A percentile compares a stretch with the other conserved stretches of the same genome.
Conservation (phyloP, 1,140 invertebrate species). For the Anastrepha obliqua region DNA sequence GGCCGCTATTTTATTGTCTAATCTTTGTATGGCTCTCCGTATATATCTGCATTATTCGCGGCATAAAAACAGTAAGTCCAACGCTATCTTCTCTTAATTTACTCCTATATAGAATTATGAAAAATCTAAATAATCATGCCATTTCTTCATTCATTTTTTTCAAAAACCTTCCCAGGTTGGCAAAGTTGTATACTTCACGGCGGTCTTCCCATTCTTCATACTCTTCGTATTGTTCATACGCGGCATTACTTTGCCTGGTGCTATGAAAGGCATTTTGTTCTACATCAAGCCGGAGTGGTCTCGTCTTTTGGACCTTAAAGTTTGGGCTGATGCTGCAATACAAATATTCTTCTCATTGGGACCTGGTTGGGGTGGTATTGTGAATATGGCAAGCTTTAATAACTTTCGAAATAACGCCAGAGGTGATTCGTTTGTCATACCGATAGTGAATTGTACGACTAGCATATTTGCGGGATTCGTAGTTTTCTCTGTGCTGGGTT, state of each 20-base stretch:
- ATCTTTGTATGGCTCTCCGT: conserved; percentile 85
- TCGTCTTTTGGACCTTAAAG: conserved; percentile 81
- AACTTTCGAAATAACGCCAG: conserved; percentile 85
- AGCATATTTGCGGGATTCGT: conserved; percentile 95
- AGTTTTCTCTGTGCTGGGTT: conserved; percentile 95
- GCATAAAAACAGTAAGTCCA: conserved; percentile 83
- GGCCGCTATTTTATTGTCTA: conserved; percentile 83
- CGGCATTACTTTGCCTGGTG: conserved; percentile 86
- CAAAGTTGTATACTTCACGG: conserved; percentile 89
- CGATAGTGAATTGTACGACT: conserved; percentile 88
- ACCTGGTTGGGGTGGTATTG: conserved; percentile 92
- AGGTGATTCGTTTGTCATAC: conserved; percentile 84
- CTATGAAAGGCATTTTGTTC: conserved; percentile 84
- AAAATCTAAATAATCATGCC: too few relatives aligned
- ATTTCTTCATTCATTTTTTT: background rate
- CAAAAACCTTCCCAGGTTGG: conserved; percentile 62
- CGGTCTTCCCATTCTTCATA: conserved; percentile 89
- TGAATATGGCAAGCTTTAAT: conserved; percentile 94
- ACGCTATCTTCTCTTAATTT: background rate
- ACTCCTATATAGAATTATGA: too few relatives aligned
- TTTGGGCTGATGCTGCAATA: conserved; percentile 94
- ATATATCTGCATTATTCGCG: conserved; percentile 87
- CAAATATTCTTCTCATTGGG: conserved; percentile 95
- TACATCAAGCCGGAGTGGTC: conserved; percentile 90
- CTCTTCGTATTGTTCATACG: conserved; percentile 83